These are phyloP conservation scores for Ectemnius lituratus DNA, from an alignment of 2,888 invertebrate species.

Conservation along the genomic window DNA sequence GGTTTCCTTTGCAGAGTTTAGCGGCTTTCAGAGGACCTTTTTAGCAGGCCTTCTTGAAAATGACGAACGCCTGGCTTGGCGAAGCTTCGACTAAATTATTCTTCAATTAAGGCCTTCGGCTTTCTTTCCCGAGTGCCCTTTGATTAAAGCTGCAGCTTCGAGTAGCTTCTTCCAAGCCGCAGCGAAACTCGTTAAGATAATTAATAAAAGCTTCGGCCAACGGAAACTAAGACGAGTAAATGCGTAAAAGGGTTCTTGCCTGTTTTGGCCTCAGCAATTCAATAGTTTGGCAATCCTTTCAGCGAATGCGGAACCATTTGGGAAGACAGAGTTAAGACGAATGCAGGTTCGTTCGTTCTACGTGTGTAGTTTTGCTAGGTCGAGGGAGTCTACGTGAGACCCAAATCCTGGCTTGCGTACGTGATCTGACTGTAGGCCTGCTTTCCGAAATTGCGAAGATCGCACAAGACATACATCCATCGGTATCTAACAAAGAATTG, in stretches of 20 bases:
- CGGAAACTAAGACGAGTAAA: too few relatives aligned
- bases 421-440: slow-evolving; percentile 5
- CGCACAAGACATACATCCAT: too few relatives aligned
- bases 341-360: neutral
- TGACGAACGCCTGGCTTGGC: neutral
- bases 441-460: neutral
- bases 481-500: neutral
- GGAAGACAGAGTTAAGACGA: slow-evolving; percentile 1
- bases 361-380: neutral
- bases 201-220: too few relatives aligned
- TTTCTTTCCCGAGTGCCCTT: neutral
- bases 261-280: too few relatives aligned
- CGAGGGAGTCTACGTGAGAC: neutral
- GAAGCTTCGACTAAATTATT: slow-evolving; percentile 6
- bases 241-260: too few relatives aligned
- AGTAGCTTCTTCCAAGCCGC: too few relatives aligned
- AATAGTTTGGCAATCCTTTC: too few relatives aligned
- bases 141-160: too few relatives aligned
- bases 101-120: slow-evolving; percentile 2
- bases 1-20: slow-evolving; percentile 29
- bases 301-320: too few relatives aligned
- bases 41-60: neutral
- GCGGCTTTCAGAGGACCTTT: slow-evolving; percentile 24
- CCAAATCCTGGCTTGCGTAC: neutral
- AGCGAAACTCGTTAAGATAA: too few relatives aligned